Conservation (phyloP, 1,140 invertebrate species). For the Macrotrachela quadricornifera region DNA sequence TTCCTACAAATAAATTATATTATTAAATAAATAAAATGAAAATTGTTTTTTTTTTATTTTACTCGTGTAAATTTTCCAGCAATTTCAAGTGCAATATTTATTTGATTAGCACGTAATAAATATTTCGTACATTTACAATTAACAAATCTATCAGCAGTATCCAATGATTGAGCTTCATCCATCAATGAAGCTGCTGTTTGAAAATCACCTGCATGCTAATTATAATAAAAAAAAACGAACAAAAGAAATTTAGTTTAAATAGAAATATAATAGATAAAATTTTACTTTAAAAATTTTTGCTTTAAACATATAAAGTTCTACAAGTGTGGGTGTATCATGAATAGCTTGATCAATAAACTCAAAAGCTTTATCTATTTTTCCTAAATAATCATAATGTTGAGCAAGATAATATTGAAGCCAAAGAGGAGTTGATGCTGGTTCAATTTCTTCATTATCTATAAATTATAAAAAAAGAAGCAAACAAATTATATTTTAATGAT, state of each 20-base stretch:
- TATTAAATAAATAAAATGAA: too few relatives aligned
- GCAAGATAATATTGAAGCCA: constrained; percentile 90
- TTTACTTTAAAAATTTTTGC: constrained; percentile 60
- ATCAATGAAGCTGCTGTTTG: constrained; percentile 71
- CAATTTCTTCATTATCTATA: constrained; percentile 28
- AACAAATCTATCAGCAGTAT: constrained; percentile 93
- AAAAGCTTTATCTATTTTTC: constrained; percentile 44
- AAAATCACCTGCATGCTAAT: constrained; percentile 75
- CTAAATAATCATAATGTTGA: constrained; percentile 78
- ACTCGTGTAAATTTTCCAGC: constrained; percentile 89
- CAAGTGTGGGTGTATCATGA: constrained; percentile 83
- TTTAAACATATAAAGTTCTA: constrained; percentile 88
- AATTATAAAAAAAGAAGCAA: too few relatives aligned
- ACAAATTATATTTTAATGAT: too few relatives aligned
- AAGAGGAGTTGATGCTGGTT: constrained; percentile 72
- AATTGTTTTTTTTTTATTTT: constrained; percentile 14
- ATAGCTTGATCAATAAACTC: constrained; percentile 49
- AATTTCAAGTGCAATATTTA: constrained; percentile 85
- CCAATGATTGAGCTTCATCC: constrained; percentile 85
- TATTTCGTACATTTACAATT: constrained; percentile 98
- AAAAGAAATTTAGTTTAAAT: too few relatives aligned
- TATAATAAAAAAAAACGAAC: too few relatives aligned
- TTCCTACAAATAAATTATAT: constrained; percentile 31
- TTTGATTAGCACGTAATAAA: constrained; percentile 69
- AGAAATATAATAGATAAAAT: too few relatives aligned